These are phyloP conservation scores for Spodoptera exigua DNA, from an alignment of 2,888 invertebrate genomes.

Conservation along the genomic window DNA sequence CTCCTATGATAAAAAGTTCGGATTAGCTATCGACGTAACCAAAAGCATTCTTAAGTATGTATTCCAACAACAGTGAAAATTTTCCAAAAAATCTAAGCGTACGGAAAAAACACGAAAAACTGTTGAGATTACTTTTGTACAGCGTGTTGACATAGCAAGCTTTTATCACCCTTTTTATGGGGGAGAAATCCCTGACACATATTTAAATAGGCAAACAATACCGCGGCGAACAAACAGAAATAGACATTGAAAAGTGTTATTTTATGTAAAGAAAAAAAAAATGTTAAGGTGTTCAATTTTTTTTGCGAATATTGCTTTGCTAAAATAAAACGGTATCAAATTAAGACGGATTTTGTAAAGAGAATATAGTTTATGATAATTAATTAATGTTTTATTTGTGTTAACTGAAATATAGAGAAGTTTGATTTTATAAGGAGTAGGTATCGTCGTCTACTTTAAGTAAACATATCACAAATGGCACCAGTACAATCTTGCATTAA, in stretches of 20 bases:
- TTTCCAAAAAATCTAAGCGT: conserved; percentile 52
- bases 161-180: conserved; percentile 86
- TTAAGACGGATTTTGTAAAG: too few species aligned
- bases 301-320: neutral
- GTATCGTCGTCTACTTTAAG: conserved; percentile 17
- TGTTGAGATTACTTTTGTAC: conserved; percentile 85
- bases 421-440: too few species aligned
- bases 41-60: conserved; percentile 31
- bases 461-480: conserved; percentile 1
- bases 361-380: too few species aligned
- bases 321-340: too few species aligned
- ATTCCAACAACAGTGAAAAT: conserved; percentile 53
- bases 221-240: conserved; percentile 75
- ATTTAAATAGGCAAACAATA: conserved; percentile 88
- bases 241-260: conserved; percentile 68
- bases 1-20: conserved; percentile 14
- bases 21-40: conserved; percentile 17
- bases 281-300: conserved; percentile 16
- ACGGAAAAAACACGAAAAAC: conserved; percentile 71
- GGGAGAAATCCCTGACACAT: conserved; percentile 86
- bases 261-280: conserved; percentile 44
- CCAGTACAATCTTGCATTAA: conserved; percentile 1
- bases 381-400: neutral
- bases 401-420: conserved; percentile 1
- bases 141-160: conserved; percentile 85